Evolutionary conservation across 2,113 vertebrate genomes (phyloP).

Genomic region (Hypanus sabinus): DNA sequence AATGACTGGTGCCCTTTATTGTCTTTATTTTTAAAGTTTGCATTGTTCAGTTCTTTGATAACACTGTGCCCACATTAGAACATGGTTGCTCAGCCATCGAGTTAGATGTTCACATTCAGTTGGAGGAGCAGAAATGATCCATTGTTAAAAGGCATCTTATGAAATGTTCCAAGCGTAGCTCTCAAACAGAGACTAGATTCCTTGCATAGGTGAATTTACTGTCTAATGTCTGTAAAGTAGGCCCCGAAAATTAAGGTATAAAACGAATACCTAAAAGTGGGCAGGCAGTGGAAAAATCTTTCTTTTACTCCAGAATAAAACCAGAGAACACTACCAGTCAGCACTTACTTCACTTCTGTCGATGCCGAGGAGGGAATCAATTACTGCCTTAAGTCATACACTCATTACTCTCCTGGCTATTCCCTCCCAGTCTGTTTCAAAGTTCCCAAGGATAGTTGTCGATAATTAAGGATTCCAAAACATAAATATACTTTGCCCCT

Average conservation of each 20-base stretch:
- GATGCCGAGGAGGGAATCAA: not conserved
- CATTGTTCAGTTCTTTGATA: not conserved
- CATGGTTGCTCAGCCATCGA: not conserved
- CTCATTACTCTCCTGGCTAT: not conserved
- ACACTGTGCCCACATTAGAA: not conserved
- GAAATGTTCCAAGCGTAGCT: not conserved
- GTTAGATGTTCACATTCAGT: not conserved
- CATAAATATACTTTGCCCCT: no score
- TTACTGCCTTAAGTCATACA: not conserved
- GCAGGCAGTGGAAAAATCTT: not conserved
- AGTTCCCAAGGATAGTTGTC: no score
- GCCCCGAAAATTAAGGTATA: no score
- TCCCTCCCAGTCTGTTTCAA: not conserved
- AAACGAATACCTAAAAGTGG: no score
- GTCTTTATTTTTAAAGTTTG: not conserved
- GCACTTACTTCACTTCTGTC: not conserved
- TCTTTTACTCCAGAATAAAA: not conserved
- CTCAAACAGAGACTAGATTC: not conserved
- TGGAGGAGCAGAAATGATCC: no score
- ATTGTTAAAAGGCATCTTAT: not conserved
- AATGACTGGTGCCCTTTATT: not conserved
- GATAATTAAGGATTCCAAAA: no score
- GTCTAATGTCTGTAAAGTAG: not conserved
- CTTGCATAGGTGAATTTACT: not conserved
- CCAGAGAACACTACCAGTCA: not conserved